These are phyloP conservation scores for Caenorhabditis latens DNA, from an alignment of 1,140 invertebrate species.

Conservation along the genomic window DNA sequence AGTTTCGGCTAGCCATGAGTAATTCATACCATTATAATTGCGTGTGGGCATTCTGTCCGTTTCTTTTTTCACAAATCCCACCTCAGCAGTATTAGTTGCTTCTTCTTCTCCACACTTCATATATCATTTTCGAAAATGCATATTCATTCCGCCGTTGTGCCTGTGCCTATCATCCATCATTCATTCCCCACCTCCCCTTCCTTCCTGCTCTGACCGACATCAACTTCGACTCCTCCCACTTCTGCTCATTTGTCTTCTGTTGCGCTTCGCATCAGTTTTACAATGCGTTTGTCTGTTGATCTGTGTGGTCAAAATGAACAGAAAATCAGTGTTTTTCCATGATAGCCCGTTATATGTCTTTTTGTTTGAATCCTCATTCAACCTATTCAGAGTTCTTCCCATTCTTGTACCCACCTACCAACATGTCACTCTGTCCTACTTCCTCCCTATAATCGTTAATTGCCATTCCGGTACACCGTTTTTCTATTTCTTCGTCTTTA, in stretches of 20 bases:
- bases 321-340: not conserved
- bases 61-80: not conserved
- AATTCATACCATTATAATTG: slow-evolving; percentile 50
- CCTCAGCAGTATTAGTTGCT: not conserved
- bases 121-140: slow-evolving; percentile 49
- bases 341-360: not conserved
- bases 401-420: slow-evolving; percentile 4
- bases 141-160: slow-evolving; percentile 47
- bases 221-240: slow-evolving; percentile 39
- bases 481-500: not conserved
- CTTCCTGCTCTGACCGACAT: slow-evolving; percentile 26
- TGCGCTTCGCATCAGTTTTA: slow-evolving; percentile 1
- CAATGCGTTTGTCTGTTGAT: not conserved
- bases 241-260: slow-evolving; percentile 42
- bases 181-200: slow-evolving; percentile 7
- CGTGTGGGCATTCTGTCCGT: slow-evolving; percentile 27
- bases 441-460: slow-evolving; percentile 15
- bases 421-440: slow-evolving; percentile 40
- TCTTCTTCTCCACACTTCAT: slow-evolving; percentile 42
- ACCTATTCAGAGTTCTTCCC: not conserved
- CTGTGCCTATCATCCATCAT: slow-evolving; percentile 45
- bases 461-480: slow-evolving; percentile 42
- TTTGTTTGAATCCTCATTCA: not conserved
- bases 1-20: slow-evolving; percentile 49
- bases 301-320: not conserved